Evolutionary conservation across 2,888 invertebrate genomes (phyloP), one percentile per base, ranked within the genome.

Genomic region (Plagiodera versicolora): DNA sequence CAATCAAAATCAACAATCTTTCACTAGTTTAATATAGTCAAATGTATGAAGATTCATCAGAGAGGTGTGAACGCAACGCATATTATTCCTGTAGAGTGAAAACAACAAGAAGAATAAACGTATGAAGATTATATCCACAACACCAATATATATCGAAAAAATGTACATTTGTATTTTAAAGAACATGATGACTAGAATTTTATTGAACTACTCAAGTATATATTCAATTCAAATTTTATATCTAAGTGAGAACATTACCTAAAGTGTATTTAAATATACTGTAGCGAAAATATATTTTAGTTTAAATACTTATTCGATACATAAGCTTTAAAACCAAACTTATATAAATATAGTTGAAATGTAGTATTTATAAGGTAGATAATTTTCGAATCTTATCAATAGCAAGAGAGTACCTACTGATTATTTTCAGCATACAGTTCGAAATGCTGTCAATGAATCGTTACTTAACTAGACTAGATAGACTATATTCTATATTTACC

Each of bases 171-270:
- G 75, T 76, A 75, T 72, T 74, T 73, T 71, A 72, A 66, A 60
- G 67, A 66, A 70, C 68, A 63, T 61, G 65, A 68, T 72, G 58
- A 58, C 67, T 70, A 69, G 67, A 69, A 64, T 70, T 72, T 71
- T 71, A 73, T 71, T 69, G 69, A 71, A 68, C 65, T 64, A 67
- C 58, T n/a, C 67, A 24, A 24, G 24, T 24, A 71, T 71, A 72
- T 74, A 73, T 72, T 73, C 74, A 74, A 73, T 72, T 71, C 72
- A 73, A 75, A 75, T 75, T 75, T 75, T 75, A 74, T 74, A 75
- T 73, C 72, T 75, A 72, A 68, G 68, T 72, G 70, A 69, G 68
- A 73, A 69, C 70, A 68, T 72, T 71, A 72, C 70, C 69, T 69
- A 72, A 66, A 71, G 68, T 73, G 73, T 72, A 73, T 73, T 75